Base-by-base conservation (phyloP, 2,113 vertebrate species). In the Sylvietta virens region DNA sequence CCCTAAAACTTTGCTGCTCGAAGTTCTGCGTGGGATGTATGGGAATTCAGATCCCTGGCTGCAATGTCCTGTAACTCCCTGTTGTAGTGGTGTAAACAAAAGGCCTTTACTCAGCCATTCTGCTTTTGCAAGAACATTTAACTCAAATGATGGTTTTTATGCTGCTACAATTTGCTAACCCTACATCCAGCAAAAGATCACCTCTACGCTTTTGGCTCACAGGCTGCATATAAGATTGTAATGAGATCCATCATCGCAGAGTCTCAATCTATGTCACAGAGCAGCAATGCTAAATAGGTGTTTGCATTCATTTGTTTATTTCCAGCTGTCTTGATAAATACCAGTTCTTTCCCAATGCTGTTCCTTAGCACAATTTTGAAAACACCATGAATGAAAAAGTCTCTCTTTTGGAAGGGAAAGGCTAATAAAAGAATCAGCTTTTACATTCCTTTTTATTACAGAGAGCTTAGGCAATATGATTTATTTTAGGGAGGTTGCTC, bases 401-500 rank as follows among this genome's bases (percentile, higher is more conserved):
- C 78, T 94, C 16, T 74, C 35, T 91, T 96, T 95, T 80, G 58
- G 28, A 80, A 97, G 89, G 45, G 42, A 94, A 67, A 93, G 45
- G 76, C 70, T 97, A 96, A 96, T 83, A 62, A 84, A 97, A 96
- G 65, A 64, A 60, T 48, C 81, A 39, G 69, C 31, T 67, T 96
- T 92, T 92, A 89, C 76, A 92, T 88, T 51, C 56, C 44, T 95
- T 89, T 97, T 96, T 96, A 95, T 97, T 96, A 92, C 79, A 88
- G 91, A 79, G 39, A 95, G 72, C 45, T 79, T 70, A 94, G 83
- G 66, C 81, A 92, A 96, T 91, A 90, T 10, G 11, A 70, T 97
- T 97, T 97, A 96, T 97, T 96, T 96, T 81, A 92, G 88, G 48
- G 74, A 45, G 33, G 58, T 76, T 96, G 94, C 89, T 97, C 86